Evolutionary conservation across 2,888 invertebrate species (phyloP).

Genomic region (Lepetodrilus schrolli): DNA sequence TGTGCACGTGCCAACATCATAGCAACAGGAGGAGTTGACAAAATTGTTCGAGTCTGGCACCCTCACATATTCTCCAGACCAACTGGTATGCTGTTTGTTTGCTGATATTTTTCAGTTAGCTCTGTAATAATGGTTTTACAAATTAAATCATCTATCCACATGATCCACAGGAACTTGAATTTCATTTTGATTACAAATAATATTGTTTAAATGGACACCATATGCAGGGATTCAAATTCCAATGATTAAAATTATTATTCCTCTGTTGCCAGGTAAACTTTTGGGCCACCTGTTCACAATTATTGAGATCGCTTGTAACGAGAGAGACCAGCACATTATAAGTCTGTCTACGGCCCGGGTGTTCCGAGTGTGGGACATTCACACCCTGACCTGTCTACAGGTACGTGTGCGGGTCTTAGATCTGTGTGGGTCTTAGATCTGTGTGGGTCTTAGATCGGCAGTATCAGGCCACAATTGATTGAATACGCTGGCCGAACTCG

Average conservation of each 20-base stretch:
- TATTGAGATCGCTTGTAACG: slow-evolving; percentile 72
- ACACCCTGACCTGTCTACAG: slow-evolving; percentile 73
- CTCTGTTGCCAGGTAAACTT: slow-evolving; percentile 70
- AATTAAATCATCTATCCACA: no score
- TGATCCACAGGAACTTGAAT: no score
- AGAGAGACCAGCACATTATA: slow-evolving; percentile 74
- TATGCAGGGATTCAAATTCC: no score
- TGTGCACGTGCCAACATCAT: slow-evolving; percentile 73
- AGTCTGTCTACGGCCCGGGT: slow-evolving; percentile 74
- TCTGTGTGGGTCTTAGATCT: not conserved
- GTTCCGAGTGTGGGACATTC: slow-evolving; percentile 74
- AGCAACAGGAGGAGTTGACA: slow-evolving; percentile 74
- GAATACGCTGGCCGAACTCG: no score
- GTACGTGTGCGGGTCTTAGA: slow-evolving; percentile 45
- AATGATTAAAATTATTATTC: no score
- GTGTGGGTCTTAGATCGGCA: not conserved
- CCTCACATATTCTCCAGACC: slow-evolving; percentile 73
- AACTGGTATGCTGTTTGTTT: slow-evolving; percentile 71
- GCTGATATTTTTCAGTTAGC: no score
- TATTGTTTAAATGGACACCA: no score
- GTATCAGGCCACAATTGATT: no score
- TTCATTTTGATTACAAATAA: no score
- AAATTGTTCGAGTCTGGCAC: slow-evolving; percentile 73
- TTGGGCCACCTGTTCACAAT: slow-evolving; percentile 74
- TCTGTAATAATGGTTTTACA: no score